Conservation (phyloP, 2,113 vertebrate species). For the Craseonycteris thonglongyai region DNA sequence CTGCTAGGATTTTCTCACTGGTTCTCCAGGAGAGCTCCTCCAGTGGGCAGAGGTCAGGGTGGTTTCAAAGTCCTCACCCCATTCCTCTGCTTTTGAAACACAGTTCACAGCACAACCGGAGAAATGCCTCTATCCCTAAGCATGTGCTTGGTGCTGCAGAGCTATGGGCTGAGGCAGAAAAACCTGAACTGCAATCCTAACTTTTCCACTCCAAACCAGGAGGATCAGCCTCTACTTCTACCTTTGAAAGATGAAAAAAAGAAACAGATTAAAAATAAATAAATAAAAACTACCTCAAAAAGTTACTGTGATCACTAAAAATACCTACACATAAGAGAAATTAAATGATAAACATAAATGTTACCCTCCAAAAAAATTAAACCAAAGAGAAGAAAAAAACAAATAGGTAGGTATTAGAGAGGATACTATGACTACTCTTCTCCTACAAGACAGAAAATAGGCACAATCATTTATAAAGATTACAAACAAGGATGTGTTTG, state of each 20-base stretch:
- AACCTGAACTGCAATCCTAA: neutral
- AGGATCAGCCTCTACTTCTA: neutral
- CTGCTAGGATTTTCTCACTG: neutral
- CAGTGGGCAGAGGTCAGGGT: neutral
- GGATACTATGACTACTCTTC: neutral
- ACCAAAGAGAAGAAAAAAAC: neutral
- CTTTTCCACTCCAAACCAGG: neutral
- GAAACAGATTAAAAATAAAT: too few relatives aligned
- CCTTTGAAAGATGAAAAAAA: neutral
- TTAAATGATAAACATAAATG: neutral
- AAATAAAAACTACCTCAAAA: neutral
- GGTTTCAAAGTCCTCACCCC: neutral
- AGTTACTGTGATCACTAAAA: neutral
- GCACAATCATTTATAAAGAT: neutral
- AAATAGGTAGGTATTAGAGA: neutral
- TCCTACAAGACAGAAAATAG: neutral
- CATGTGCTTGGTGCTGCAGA: neutral
- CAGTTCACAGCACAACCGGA: neutral
- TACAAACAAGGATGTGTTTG: neutral
- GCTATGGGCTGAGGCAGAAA: neutral
- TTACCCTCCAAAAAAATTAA: neutral
- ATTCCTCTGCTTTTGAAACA: neutral
- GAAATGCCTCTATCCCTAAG: neutral
- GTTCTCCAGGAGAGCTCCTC: neutral
- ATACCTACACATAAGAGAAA: neutral